Conservation (phyloP, 2,797 vertebrate genomes). For the Dryobates pubescens region DNA sequence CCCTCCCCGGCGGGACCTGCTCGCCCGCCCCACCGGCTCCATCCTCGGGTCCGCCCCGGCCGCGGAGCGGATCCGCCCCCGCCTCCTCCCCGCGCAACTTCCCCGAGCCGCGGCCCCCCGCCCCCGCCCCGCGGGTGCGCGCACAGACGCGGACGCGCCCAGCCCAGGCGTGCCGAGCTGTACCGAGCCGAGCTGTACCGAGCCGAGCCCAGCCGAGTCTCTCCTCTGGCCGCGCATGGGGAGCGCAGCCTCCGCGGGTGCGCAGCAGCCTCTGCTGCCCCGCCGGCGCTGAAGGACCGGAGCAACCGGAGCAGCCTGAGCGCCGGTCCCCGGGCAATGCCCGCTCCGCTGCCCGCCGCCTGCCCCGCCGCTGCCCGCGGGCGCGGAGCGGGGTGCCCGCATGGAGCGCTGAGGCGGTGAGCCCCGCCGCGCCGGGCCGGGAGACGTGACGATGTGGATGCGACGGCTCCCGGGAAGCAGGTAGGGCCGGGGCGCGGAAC, state of each 20-base stretch:
- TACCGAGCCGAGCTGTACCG: not conserved
- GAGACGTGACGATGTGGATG: conserved; percentile 81
- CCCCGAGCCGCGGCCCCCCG: conserved; percentile 48
- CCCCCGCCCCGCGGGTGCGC: conserved; percentile 46
- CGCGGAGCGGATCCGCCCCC: conserved; percentile 21
- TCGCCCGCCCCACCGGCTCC: not conserved
- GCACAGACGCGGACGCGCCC: conserved; percentile 20
- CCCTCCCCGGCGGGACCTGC: not conserved
- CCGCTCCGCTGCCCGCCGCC: not conserved
- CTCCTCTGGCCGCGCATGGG: not conserved
- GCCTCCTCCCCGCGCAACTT: conserved; percentile 53
- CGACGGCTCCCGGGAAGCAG: conserved; percentile 78
- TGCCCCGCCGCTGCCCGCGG: conserved; percentile 53
- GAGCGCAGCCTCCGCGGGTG: not conserved
- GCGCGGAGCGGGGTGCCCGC: conserved; percentile 55
- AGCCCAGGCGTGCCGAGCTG: not conserved
- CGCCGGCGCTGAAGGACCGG: not conserved
- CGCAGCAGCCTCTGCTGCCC: not conserved
- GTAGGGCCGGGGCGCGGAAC: conserved; percentile 38
- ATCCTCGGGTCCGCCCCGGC: not conserved
- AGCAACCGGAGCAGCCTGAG: not conserved
- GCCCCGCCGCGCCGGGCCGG: conserved; percentile 19
- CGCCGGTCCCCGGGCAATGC: not conserved
- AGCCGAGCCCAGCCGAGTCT: not conserved
- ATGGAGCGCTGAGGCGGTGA: conserved; percentile 52